Base-by-base conservation (phyloP, 2,888 invertebrate genomes). In the Troides oblongomaculatus region DNA sequence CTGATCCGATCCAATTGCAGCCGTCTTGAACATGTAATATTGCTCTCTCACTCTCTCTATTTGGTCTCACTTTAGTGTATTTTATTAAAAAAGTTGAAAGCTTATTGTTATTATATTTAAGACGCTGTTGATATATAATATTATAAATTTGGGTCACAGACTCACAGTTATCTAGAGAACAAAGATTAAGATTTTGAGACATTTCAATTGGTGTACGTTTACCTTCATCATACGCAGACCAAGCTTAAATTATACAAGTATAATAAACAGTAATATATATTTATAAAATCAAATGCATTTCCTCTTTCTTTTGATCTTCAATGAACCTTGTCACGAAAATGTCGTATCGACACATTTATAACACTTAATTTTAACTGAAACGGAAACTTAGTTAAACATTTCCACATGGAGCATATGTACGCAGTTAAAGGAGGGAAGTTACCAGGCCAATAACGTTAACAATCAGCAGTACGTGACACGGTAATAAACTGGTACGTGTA, bases 381-480 rank as follows among this genome's bases (percentile, higher is more conserved):
- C 57, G n/a, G 57, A 57, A 57, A 21, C 57, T 72, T 68, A 72
- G 57, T 57, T 21, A 57, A 57, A 57, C 7, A 21, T 57, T 57
- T 23, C 57, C 57, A 18, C n/a, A 57, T 57, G 21, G 18, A 50
- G 14, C 50, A 57, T 21, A 57, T 23, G 57, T 18, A 21, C 18
- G 21, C 21, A 10, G 57, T 23, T 57, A 23, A 57, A 53, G 36
- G 25, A 14, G 58, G 63, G 53, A 69, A 65, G 69, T 59, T 70
- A 58, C 50, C 39, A 53, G 62, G 10, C 57, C 62, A 65, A 65
- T 66, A 65, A 62, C 58, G 36, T 63, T 65, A 68, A 63, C 70
- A 72, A 74, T 74, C 74, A 68, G 72, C 65, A 66, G 61, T 66
- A 76, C 74, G 76, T 78, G 78, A 74, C 72, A 69, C 66, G 58